These are phyloP conservation scores for Drepanosiphum platanoidis DNA, from an alignment of 2,888 invertebrate genomes.

Conservation along the genomic window DNA sequence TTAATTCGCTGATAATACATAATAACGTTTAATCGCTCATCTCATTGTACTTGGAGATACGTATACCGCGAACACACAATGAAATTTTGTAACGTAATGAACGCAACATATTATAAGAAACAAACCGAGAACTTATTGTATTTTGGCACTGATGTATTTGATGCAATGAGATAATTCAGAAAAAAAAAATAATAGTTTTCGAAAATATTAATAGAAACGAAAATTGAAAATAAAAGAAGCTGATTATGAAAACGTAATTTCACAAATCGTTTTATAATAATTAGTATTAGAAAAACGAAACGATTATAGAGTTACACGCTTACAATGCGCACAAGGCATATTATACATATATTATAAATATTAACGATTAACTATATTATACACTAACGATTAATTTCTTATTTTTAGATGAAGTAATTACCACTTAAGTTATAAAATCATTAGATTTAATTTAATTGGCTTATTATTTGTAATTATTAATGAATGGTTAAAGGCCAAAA, in stretches of 20 bases:
- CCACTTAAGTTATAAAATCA: background rate
- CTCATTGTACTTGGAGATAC: no score
- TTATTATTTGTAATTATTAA: background rate
- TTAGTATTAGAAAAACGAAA: background rate
- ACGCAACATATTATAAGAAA: no score
- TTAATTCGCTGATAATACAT: no score
- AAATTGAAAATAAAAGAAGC: background rate
- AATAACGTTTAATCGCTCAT: no score
- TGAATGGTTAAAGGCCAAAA: background rate
- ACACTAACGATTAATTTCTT: background rate
- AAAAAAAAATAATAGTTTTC: no score
- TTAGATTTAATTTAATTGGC: background rate
- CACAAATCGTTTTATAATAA: constrained; percentile 5
- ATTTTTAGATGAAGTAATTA: constrained; percentile 5
- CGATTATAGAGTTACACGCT: background rate
- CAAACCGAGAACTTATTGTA: no score
- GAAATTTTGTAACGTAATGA: no score
- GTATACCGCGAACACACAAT: no score
- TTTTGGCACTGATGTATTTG: no score
- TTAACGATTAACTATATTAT: no score
- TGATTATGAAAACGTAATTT: background rate
- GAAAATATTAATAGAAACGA: background rate
- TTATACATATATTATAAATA: background rate
- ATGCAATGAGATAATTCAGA: no score
- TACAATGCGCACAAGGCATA: background rate